Percentiles rank a stretch among this genome's conserved stretches.
Conservation (phyloP, 1,140 invertebrate species). For the Parasteatoda tepidariorum region DNA sequence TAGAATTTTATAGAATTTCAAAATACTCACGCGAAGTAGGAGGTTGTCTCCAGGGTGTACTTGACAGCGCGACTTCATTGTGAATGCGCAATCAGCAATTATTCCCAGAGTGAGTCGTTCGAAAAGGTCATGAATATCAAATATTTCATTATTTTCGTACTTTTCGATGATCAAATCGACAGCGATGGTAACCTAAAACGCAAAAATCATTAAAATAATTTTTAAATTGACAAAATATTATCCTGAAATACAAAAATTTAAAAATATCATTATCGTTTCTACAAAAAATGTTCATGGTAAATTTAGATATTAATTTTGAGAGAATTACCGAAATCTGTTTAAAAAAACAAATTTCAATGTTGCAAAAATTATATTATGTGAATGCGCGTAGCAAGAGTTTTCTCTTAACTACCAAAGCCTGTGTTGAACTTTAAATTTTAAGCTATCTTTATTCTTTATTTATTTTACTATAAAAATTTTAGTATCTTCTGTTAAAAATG, state of each 20-base stretch:
- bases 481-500: no score
- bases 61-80: conserved; percentile 69
- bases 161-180: conserved; percentile 63
- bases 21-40: conserved; percentile 62
- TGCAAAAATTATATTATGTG: no score
- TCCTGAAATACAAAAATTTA: not conserved
- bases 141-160: conserved; percentile 56
- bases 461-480: no score
- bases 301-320: not conserved
- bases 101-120: conserved; percentile 71
- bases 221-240: not conserved
- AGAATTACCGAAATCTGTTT: not conserved
- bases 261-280: not conserved
- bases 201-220: not conserved
- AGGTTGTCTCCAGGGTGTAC: conserved; percentile 69
- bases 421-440: no score
- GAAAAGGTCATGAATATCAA: conserved; percentile 67
- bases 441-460: no score
- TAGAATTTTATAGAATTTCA: no score
- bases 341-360: not conserved
- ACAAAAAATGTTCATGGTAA: not conserved
- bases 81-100: conserved; percentile 71
- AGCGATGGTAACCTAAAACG: conserved; percentile 35
- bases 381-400: no score
- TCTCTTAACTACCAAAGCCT: no score